phyloP scores from a whole-genome alignment of 2,888 invertebrate genomes.

The Omphaloscelis lunosa region DNA sequence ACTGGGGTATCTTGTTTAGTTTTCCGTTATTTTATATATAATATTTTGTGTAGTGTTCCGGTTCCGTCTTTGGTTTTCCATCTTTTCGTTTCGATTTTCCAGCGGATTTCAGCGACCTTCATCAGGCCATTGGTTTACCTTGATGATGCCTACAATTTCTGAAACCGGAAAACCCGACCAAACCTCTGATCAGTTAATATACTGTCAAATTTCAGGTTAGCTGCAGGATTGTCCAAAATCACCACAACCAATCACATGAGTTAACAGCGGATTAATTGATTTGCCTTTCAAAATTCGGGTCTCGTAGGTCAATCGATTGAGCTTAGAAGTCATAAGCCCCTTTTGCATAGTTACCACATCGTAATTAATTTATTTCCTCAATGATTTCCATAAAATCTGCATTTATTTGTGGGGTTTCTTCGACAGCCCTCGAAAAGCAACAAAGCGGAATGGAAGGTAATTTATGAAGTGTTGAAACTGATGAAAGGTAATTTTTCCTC shows the following conservation, averaged over 20 bases:
- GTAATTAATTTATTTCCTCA: conserved; percentile 27
- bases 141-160: neutral
- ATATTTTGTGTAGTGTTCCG: too few relatives aligned
- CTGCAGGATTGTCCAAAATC: neutral
- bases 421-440: conserved; percentile 42
- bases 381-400: conserved; percentile 27
- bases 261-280: neutral
- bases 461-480: conserved; percentile 21
- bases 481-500: neutral
- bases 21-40: too few relatives aligned
- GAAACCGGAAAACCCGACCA: neutral
- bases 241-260: neutral
- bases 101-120: neutral
- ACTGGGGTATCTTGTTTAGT: neutral
- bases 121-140: neutral
- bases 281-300: neutral
- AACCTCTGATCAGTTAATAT: neutral
- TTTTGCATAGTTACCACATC: conserved; percentile 19
- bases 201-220: neutral
- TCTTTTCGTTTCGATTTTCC: too few relatives aligned
- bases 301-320: conserved; percentile 2
- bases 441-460: conserved; percentile 34
- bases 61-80: neutral
- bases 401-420: conserved; percentile 7
- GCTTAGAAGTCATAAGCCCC: neutral